These are phyloP conservation scores for Fregata magnificens DNA, from an alignment of 2,113 vertebrate genomes.

Conservation along the genomic window DNA sequence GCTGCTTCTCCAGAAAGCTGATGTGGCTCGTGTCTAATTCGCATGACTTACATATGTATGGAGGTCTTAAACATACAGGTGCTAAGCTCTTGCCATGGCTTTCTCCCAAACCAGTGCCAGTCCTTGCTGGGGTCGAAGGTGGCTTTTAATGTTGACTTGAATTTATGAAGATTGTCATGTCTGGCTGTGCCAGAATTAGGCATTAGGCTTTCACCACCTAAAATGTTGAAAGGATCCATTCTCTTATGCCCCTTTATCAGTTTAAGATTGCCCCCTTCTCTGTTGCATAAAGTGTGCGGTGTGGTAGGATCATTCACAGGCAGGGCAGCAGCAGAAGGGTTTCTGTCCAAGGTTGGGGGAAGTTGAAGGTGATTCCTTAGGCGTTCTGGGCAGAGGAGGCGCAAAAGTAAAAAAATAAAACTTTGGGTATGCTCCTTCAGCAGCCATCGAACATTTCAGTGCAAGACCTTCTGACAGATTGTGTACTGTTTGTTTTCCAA, in stretches of 20 bases:
- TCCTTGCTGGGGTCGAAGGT: neutral
- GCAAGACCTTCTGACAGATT: neutral
- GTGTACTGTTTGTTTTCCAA: neutral
- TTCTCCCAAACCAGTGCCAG: neutral
- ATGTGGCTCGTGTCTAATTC: neutral
- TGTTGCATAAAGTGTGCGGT: accelerated
- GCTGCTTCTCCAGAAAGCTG: neutral
- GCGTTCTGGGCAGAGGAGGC: neutral
- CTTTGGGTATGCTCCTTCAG: neutral
- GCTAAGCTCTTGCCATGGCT: neutral
- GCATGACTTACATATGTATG: neutral
- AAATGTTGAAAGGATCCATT: neutral
- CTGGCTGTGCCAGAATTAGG: neutral
- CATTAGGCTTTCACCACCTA: neutral
- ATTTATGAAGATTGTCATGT: neutral
- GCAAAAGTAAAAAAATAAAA: neutral
- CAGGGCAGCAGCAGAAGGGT: neutral
- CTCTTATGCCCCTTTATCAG: neutral
- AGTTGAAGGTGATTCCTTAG: neutral
- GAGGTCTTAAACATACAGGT: neutral
- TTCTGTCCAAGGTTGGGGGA: accelerated
- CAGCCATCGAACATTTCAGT: neutral
- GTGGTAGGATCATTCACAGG: neutral
- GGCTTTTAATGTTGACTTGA: neutral
- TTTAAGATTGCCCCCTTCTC: neutral